These are phyloP conservation scores for Neoniphon sammara DNA, from an alignment of 2,797 vertebrate genomes.

Conservation along the genomic window DNA sequence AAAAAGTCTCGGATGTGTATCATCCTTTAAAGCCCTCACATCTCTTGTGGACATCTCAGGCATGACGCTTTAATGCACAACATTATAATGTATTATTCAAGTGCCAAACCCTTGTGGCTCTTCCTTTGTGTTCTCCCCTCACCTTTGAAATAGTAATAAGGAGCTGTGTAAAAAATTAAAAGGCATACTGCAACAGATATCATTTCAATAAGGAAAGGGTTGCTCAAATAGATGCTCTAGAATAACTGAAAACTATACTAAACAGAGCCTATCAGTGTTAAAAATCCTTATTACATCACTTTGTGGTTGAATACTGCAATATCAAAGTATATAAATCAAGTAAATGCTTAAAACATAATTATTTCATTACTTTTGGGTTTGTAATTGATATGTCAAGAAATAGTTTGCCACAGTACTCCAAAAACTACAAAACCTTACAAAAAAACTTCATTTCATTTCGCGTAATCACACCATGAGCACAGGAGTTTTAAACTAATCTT, in stretches of 20 bases:
- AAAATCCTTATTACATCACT: background rate
- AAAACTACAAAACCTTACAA: background rate
- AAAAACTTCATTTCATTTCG: background rate
- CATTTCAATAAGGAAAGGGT: too few relatives aligned
- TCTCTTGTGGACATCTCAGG: constrained; percentile 13
- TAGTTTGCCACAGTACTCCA: background rate
- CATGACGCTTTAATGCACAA: background rate
- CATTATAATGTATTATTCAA: constrained; percentile 25
- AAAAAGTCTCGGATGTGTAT: constrained; percentile 76
- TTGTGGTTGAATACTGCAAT: background rate
- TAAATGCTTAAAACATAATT: constrained; percentile 1
- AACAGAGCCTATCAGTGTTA: constrained; percentile 13
- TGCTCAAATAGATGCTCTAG: too few relatives aligned
- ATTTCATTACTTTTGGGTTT: background rate
- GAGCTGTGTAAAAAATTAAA: background rate
- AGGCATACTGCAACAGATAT: too few relatives aligned
- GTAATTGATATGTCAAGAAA: background rate
- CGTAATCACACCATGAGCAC: background rate
- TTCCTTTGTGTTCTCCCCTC: background rate
- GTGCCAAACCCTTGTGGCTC: constrained; percentile 33
- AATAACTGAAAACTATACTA: background rate
- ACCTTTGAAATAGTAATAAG: constrained; percentile 6
- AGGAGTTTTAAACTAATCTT: constrained; percentile 26
- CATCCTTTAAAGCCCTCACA: constrained; percentile 62
- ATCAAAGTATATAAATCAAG: constrained; percentile 14